These are phyloP conservation scores for Centropus bengalensis DNA, from an alignment of 2,113 vertebrate species.

Conservation along the genomic window DNA sequence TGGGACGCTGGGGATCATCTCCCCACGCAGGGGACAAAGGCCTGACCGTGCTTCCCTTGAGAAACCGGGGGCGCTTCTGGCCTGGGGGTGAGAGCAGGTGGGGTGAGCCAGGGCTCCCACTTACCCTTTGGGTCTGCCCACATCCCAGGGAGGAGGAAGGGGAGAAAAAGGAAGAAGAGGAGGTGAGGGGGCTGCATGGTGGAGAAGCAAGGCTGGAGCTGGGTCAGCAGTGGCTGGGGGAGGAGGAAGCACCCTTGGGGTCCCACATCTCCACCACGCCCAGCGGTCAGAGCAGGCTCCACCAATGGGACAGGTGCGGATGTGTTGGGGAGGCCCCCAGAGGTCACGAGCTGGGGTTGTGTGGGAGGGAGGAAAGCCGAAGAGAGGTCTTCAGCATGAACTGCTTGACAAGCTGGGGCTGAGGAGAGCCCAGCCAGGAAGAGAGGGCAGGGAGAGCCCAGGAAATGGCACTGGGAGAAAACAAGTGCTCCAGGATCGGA, in stretches of 20 bases:
- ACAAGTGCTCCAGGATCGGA: fast-evolving
- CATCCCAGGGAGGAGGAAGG: background rate
- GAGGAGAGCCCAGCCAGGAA: background rate
- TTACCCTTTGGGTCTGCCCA: slow-evolving; percentile 36
- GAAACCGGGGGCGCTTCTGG: background rate
- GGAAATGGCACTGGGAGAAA: background rate
- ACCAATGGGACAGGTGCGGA: background rate
- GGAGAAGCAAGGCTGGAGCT: fast-evolving
- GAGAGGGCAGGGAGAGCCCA: background rate
- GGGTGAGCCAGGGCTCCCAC: background rate
- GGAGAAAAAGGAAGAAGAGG: background rate
- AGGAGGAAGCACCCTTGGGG: background rate
- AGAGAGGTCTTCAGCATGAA: background rate
- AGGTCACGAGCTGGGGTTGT: fast-evolving
- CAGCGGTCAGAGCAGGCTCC: background rate
- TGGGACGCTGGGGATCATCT: background rate
- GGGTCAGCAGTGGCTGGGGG: background rate
- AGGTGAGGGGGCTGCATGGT: background rate
- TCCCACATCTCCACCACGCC: background rate
- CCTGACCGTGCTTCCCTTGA: background rate
- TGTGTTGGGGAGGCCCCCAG: background rate
- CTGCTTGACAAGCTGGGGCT: fast-evolving
- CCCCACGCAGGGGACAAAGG: background rate
- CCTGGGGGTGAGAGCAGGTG: fast-evolving
- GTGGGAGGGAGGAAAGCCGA: background rate